Percentiles rank a stretch among this genome's conserved stretches.
These are phyloP conservation scores for Natrix natrix DNA, from an alignment of 2,797 vertebrate genomes.

Conservation along the genomic window DNA sequence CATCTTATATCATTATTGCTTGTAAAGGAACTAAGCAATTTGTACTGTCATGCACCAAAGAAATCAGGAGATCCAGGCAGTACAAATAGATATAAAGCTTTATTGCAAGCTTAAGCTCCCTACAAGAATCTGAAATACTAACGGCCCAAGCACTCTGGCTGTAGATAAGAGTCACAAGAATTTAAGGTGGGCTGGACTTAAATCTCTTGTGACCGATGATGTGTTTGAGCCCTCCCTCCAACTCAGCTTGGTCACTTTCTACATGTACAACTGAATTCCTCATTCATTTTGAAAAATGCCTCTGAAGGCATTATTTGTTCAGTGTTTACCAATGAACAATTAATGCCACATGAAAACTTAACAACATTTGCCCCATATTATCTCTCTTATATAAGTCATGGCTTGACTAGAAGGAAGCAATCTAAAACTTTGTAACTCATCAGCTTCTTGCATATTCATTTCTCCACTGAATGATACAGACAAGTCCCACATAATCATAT, in stretches of 20 bases:
- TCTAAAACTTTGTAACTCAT: not conserved
- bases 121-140: not conserved
- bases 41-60: conserved; percentile 11
- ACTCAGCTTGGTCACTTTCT: not conserved
- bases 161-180: not conserved
- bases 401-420: not conserved
- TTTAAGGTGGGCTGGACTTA: not conserved
- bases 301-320: conserved; percentile 40
- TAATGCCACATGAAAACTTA: not conserved
- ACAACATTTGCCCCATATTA: conserved; percentile 8
- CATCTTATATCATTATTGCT: conserved; percentile 39
- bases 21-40: conserved; percentile 51
- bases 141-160: not conserved
- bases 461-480: not conserved
- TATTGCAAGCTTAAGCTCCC: not conserved
- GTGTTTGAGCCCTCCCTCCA: not conserved
- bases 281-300: conserved; percentile 23
- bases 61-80: not conserved
- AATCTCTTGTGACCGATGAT: not conserved
- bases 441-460: not conserved
- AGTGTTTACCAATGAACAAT: not conserved
- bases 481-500: not conserved
- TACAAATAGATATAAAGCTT: not conserved
- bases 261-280: conserved; percentile 38
- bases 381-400: not conserved